Base-by-base conservation (phyloP, 2,888 invertebrate genomes). In the Lasioglossum leucozonium region DNA sequence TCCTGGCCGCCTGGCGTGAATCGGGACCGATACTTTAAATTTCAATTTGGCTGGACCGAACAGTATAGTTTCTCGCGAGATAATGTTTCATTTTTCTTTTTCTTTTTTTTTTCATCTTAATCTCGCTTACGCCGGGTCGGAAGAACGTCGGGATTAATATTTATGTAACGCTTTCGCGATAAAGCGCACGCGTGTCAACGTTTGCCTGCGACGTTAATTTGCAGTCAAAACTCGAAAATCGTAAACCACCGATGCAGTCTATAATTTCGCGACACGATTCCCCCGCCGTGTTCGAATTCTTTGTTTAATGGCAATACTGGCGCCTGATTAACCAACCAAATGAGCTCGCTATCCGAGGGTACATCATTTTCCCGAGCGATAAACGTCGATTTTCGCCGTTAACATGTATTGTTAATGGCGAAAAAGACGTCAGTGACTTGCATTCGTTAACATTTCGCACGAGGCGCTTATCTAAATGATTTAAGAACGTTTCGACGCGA, bases 241-340 rank as follows among this genome's bases (percentile, higher is more conserved):
- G n/a, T 51, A 77, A 10, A 18, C 69, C 16, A 26, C 8, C 75
- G 67, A 62, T 13, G 40, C 65, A 8, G 65, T 30, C 34, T 8
- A 10, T n/a, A 18, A 18, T 30, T 78, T 47, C 37, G 34, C 26
- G 55, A 73, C 5, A 22, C 51, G 30, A 47, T 30, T 30, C 47
- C 30, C 72, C 37, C 51, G 42, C 5, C 16, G 44, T 30, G n/a
- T 22, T n/a, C 58, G 58, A 78, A 74, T 71, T 79, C 22, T n/a
- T 11, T 37, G 37, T n/a, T 55, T 16, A 47, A 74, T 74, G 30
- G 22, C 11, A 13, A 58, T 30, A 40, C 84, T 84, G 84, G 77
- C 73, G 75, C 79, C 76, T 86, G 82, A 75, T 88, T 88, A 86
- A 83, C 83, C 79, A 78, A 77, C 76, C 80, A 88, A 87, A 85